A percentile compares a stretch with the other conserved stretches of the same genome.
Conservation (phyloP, 2,113 vertebrate species). For the Psittacula cyanocephala region DNA sequence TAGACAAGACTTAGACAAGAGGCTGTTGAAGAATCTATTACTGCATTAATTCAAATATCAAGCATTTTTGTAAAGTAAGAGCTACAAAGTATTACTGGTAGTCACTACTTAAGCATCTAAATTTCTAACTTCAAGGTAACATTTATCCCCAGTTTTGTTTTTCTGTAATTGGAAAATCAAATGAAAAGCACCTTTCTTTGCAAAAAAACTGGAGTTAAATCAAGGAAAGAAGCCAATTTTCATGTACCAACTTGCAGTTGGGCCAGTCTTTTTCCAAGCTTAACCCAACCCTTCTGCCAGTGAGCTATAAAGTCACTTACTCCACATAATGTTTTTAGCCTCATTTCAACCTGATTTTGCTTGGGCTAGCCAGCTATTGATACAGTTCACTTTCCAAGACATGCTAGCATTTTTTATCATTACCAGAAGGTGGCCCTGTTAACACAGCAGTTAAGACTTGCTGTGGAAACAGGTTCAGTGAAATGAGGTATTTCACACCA, state of each 20-base stretch:
- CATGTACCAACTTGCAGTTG: not conserved
- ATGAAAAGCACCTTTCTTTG: not conserved
- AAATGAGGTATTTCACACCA: not conserved
- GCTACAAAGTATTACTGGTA: not conserved
- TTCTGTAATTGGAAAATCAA: not conserved
- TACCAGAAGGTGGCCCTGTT: conserved; percentile 49
- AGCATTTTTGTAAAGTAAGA: not conserved
- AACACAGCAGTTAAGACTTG: not conserved
- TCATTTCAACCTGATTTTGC: not conserved
- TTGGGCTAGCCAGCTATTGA: fast-evolving
- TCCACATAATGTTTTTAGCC: not conserved
- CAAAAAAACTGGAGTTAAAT: not conserved
- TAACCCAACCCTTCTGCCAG: not conserved
- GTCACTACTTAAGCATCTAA: not conserved
- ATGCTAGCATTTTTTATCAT: not conserved
- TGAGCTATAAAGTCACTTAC: not conserved
- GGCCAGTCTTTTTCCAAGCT: not conserved
- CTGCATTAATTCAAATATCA: not conserved
- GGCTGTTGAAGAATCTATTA: not conserved
- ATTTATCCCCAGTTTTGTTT: not conserved
- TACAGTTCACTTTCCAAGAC: not conserved
- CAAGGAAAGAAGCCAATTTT: not conserved
- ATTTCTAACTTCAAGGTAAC: not conserved
- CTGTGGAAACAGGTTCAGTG: not conserved
- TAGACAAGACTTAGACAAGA: not conserved